Conservation (phyloP, 2,888 invertebrate species). For the Drosophila koepferae region DNA sequence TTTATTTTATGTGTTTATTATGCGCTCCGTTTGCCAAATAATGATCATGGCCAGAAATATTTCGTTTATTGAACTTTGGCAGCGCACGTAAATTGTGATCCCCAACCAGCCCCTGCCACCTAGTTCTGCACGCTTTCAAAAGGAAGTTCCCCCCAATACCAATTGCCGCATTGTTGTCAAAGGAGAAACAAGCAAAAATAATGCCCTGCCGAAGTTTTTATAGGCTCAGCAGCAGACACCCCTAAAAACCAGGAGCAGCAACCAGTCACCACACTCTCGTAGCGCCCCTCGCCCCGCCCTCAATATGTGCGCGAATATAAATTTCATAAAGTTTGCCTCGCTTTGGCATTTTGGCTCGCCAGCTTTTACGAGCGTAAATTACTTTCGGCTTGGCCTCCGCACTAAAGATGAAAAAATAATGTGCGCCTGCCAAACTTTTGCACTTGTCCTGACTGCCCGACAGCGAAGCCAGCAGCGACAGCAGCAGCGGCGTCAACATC, state of each 20-base stretch:
- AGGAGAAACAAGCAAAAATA: constrained; percentile 80
- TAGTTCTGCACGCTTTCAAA: constrained; percentile 5
- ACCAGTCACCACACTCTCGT: background rate
- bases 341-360: constrained; percentile 66
- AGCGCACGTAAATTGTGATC: constrained; percentile 75
- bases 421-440: constrained; percentile 79
- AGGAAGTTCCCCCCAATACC: constrained; percentile 23
- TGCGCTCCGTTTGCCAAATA: constrained; percentile 84
- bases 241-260: constrained; percentile 15
- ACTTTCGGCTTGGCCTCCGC: constrained; percentile 81
- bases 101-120: background rate
- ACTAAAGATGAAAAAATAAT: constrained; percentile 83
- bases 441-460: constrained; percentile 66
- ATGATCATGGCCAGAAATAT: constrained; percentile 83
- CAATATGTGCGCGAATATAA: constrained; percentile 69
- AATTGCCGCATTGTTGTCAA: constrained; percentile 76
- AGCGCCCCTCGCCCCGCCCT: background rate
- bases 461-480: constrained; percentile 8
- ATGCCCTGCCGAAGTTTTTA: constrained; percentile 80
- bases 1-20: constrained; percentile 83
- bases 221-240: constrained; percentile 76
- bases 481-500: constrained; percentile 13
- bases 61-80: constrained; percentile 83
- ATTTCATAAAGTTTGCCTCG: constrained; percentile 78
- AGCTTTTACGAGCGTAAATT: constrained; percentile 83